Evolutionary conservation across 2,888 invertebrate species (phyloP).

Genomic region (Nomada flava): DNA sequence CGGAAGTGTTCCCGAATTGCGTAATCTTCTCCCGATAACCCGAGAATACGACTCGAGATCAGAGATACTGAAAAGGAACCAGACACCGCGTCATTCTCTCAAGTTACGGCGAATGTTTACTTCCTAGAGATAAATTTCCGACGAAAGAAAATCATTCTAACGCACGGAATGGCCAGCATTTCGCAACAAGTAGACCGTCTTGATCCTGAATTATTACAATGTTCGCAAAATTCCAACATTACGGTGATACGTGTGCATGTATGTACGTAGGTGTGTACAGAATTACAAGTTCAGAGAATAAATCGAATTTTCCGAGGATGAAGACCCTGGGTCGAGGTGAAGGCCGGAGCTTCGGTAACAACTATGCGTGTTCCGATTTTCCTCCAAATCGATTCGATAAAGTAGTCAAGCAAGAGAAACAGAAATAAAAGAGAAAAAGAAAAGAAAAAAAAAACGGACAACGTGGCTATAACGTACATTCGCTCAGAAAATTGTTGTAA

Average conservation of each 20-base stretch:
- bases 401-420: too few relatives aligned
- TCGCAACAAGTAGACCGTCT: conserved; percentile 58
- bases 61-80: conserved; percentile 20
- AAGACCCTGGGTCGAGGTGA: conserved; percentile 79
- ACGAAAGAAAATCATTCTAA: not conserved
- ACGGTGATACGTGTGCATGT: conserved; percentile 9
- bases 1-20: conserved; percentile 12
- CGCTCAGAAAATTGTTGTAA: too few relatives aligned
- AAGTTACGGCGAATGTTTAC: conserved; percentile 19
- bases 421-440: conserved; percentile 40
- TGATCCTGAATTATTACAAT: conserved; percentile 60
- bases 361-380: conserved; percentile 59
- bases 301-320: conserved; percentile 77
- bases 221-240: conserved; percentile 44
- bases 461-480: too few relatives aligned
- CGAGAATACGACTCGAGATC: conserved; percentile 2
- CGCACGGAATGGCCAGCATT: not conserved
- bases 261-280: conserved; percentile 60
- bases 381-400: conserved; percentile 59
- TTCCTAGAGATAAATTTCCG: conserved; percentile 24
- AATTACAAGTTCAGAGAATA: conserved; percentile 67
- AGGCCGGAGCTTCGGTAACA: conserved; percentile 73
- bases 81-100: conserved; percentile 32
- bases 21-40: conserved; percentile 24
- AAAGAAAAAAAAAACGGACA: conserved; percentile 20